Evolutionary conservation across 2,797 vertebrate species (phyloP).

Genomic region (Bradypus variegatus): DNA sequence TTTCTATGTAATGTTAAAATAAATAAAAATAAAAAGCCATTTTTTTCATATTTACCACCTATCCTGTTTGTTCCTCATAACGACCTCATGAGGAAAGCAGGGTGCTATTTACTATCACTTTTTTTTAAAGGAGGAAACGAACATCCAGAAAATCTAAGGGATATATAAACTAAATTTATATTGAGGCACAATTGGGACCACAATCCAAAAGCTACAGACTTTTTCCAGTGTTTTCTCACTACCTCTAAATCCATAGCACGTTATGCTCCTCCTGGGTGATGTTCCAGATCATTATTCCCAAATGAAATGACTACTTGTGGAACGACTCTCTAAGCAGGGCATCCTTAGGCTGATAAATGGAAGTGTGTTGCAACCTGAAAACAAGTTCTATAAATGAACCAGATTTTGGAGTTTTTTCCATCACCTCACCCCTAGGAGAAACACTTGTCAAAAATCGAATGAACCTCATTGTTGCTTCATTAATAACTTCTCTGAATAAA

Average conservation of each 20-base stretch:
- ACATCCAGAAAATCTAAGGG: background rate
- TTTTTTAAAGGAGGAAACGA: background rate
- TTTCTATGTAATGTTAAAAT: background rate
- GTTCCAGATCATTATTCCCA: background rate
- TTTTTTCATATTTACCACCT: background rate
- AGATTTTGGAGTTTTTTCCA: background rate
- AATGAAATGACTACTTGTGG: background rate
- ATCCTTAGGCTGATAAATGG: background rate
- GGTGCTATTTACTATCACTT: background rate
- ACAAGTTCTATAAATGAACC: conserved; percentile 26
- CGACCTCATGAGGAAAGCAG: background rate
- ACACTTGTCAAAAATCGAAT: conserved; percentile 38
- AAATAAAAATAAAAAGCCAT: background rate
- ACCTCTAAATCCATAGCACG: background rate
- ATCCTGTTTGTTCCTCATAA: background rate
- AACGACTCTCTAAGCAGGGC: background rate
- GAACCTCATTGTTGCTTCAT: conserved; percentile 34
- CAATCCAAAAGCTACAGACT: background rate
- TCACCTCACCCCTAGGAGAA: background rate
- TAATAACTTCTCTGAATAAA: conserved; percentile 38
- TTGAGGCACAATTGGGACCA: background rate
- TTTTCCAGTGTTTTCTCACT: background rate
- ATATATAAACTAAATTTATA: background rate
- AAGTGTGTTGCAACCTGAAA: background rate
- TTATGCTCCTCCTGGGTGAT: background rate